Evolutionary conservation across 2,888 invertebrate species (phyloP).

Genomic region (Chloroclystis v-ata): DNA sequence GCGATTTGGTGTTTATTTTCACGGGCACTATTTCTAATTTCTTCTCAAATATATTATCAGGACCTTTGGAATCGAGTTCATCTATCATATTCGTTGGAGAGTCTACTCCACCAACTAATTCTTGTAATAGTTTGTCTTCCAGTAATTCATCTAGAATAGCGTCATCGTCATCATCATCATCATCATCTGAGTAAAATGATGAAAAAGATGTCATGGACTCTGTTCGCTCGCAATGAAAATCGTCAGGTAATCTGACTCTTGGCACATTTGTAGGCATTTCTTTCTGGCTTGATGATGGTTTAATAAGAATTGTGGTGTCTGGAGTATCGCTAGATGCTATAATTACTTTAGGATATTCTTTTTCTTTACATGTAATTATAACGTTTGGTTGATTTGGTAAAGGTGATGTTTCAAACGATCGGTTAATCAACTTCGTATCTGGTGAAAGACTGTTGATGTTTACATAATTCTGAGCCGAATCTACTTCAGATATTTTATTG

Average conservation of each 20-base stretch:
- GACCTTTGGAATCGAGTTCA: constrained; percentile 66
- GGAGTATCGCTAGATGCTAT: constrained; percentile 70
- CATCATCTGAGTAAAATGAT: constrained; percentile 63
- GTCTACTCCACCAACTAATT: constrained; percentile 67
- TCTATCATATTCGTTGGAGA: constrained; percentile 58
- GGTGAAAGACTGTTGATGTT: constrained; percentile 58
- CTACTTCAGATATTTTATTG: constrained; percentile 43
- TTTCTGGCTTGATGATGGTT: constrained; percentile 70
- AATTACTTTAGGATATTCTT: constrained; percentile 69
- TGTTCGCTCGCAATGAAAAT: constrained; percentile 57
- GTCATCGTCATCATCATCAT: constrained; percentile 48
- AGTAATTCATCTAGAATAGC: constrained; percentile 53
- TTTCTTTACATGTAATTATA: constrained; percentile 38
- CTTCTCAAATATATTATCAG: constrained; percentile 59
- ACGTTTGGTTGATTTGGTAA: constrained; percentile 30
- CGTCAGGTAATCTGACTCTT: constrained; percentile 70
- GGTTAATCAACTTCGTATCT: constrained; percentile 32
- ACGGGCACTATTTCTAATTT: constrained; percentile 70
- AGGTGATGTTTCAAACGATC: constrained; percentile 44
- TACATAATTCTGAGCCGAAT: constrained; percentile 51
- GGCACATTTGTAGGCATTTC: constrained; percentile 62
- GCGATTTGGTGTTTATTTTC: constrained; percentile 51
- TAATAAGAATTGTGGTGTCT: constrained; percentile 80
- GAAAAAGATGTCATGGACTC: constrained; percentile 60
- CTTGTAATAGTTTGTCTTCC: constrained; percentile 67